Percentiles rank a stretch among this genome's conserved stretches.
Evolutionary conservation across 2,888 invertebrate species (phyloP).

Genomic region (Amiota communis): DNA sequence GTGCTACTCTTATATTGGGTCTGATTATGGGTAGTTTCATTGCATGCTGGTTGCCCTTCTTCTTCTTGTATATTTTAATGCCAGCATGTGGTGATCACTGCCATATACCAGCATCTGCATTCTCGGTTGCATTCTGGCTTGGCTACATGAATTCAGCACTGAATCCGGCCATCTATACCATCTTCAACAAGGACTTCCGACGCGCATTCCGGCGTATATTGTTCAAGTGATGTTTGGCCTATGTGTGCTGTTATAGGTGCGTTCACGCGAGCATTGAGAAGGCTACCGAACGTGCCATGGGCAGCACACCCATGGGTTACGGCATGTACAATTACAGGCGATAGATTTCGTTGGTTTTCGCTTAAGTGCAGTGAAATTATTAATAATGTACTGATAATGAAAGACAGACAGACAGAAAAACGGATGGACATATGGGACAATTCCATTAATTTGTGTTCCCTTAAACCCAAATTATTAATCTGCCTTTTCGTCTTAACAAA

Average conservation of each 20-base stretch:
- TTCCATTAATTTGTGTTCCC: too few relatives aligned
- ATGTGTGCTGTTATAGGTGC: conserved; percentile 87
- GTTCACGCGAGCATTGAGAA: conserved; percentile 75
- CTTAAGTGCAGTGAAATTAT: conserved; percentile 34
- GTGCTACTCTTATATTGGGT: conserved; percentile 96
- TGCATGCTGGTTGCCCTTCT: conserved; percentile 98
- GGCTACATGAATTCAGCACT: conserved; percentile 98
- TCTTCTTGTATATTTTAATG: conserved; percentile 91
- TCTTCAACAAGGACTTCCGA: conserved; percentile 98
- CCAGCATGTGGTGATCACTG: conserved; percentile 82
- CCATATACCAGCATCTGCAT: conserved; percentile 86
- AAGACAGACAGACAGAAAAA: neutral
- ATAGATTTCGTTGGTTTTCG: conserved; percentile 67
- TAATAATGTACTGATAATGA: neutral
- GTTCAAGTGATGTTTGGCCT: conserved; percentile 94
- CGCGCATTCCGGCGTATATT: conserved; percentile 95
- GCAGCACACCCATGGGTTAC: conserved; percentile 74
- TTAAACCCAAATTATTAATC: neutral
- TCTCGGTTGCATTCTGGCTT: conserved; percentile 95
- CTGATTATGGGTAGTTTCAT: conserved; percentile 99
- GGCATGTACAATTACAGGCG: conserved; percentile 72
- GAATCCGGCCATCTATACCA: conserved; percentile 96
- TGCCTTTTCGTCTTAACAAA: neutral
- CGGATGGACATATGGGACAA: neutral
- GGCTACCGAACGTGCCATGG: conserved; percentile 74